Base-by-base conservation (phyloP, 1,140 invertebrate species). In the Hyphantria cunea region DNA sequence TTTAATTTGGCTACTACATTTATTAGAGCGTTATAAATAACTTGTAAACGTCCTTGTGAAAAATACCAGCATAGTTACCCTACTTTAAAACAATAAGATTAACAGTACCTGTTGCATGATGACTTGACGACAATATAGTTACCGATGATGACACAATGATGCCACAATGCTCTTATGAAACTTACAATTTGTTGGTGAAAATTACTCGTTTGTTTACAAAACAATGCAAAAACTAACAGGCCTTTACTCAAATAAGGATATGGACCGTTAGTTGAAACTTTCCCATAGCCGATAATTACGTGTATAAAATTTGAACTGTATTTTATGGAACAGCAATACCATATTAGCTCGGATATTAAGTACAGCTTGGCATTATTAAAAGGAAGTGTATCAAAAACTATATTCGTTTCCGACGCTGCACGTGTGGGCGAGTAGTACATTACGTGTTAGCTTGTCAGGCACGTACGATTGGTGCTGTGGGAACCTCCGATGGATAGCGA, bases 311-410 rank as follows among this genome's bases (percentile, higher is more conserved):
- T 70, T 69, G 66, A 74, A 86, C 66, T 63, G 66, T 32, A 60
- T 50, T 68, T 63, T 73, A 72, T 68, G 31, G 68, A 8, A 48
- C 61, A 37, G 12, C 17, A 12, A 8, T 12, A 53, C 81, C 78
- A 79, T 82, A 83, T 83, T 78, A 75, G 75, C 65, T 42, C 17
- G 69, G 67, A 66, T 69, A 79, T 82, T 80, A 65, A 67, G 13
- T 53, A 64, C 48, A 60, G 6, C 5, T 55, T 34, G 25, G 50
- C 65, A 73, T 72, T 73, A 71, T 70, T 72, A 76, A 84, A 83
- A 86, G 84, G 86, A 86, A 86, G 82, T 79, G 80, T 80, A 80
- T 71, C 54, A 47, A 72, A 78, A 84, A 83, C 78, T 76, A 81
- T 80, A 79, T 70, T 80, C 52, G 74, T 77, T 73, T 76, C 73